phyloP scores from a whole-genome alignment of 2,888 invertebrate genomes.

The Busseola fusca region DNA sequence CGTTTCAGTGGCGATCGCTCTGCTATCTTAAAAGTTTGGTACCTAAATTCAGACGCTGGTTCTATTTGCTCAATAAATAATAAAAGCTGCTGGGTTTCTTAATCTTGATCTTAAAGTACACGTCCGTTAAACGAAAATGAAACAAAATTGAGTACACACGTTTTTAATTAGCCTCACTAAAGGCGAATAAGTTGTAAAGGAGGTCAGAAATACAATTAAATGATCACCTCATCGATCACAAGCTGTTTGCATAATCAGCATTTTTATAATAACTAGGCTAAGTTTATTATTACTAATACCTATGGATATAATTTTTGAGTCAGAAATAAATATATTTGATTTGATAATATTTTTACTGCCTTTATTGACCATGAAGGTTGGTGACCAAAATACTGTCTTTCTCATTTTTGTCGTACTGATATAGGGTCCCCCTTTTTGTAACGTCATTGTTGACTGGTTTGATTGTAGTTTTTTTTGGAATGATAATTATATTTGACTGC shows the following conservation, averaged over 20 bases:
- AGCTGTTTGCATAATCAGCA: neutral
- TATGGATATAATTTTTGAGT: too few species aligned
- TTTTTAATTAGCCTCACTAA: neutral
- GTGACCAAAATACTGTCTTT: neutral
- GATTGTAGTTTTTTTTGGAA: slow-evolving; percentile 1
- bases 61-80: slow-evolving; percentile 5
- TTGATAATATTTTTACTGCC: neutral
- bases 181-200: neutral
- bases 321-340: too few species aligned
- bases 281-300: too few species aligned
- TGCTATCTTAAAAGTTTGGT: slow-evolving; percentile 4
- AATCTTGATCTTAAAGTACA: neutral
- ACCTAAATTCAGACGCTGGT: slow-evolving; percentile 9
- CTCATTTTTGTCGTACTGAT: neutral
- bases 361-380: neutral
- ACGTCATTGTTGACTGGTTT: neutral
- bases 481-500: neutral
- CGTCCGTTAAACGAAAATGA: neutral
- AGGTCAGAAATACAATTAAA: neutral
- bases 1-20: slow-evolving; percentile 2
- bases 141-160: slow-evolving; percentile 5
- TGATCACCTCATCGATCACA: neutral
- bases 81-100: neutral
- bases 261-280: neutral
- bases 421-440: neutral